These are phyloP conservation scores for Planiliza haematocheilus DNA, from an alignment of 2,113 vertebrate genomes.

Conservation along the genomic window DNA sequence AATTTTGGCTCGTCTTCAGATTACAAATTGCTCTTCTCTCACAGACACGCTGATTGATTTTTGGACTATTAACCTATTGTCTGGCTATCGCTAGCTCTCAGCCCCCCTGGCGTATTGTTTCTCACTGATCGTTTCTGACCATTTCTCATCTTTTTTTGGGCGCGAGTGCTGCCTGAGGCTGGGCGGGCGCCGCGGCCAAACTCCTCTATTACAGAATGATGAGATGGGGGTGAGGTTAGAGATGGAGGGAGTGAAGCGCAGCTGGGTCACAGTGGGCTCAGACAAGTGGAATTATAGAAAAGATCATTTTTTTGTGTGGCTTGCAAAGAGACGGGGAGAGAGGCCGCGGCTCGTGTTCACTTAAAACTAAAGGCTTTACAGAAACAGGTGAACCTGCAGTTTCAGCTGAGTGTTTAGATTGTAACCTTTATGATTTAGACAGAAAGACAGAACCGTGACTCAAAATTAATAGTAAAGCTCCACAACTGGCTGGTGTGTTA, in stretches of 20 bases:
- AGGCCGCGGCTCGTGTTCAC: constrained; percentile 3
- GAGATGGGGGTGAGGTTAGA: constrained; percentile 24
- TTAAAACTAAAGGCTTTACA: constrained; percentile 4
- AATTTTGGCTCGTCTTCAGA: constrained; percentile 30
- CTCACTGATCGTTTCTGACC: constrained; percentile 33
- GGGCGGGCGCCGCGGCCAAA: not conserved
- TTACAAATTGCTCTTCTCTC: constrained; percentile 53
- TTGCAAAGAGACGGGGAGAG: not conserved
- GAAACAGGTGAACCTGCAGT: not conserved
- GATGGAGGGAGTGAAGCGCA: constrained; percentile 24
- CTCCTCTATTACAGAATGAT: constrained; percentile 37
- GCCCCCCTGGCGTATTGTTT: constrained; percentile 50
- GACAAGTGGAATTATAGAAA: constrained; percentile 34
- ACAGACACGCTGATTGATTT: constrained; percentile 48
- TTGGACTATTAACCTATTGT: constrained; percentile 42
- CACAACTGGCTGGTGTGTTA: too few species aligned
- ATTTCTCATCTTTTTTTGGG: constrained; percentile 49
- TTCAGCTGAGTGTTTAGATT: too few species aligned
- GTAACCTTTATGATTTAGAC: too few species aligned
- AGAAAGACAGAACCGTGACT: too few species aligned
- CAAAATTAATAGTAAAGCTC: too few species aligned
- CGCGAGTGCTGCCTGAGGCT: constrained; percentile 25
- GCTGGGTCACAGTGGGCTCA: constrained; percentile 38
- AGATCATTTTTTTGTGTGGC: constrained; percentile 7
- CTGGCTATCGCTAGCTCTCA: constrained; percentile 50